Conservation (phyloP, 2,113 vertebrate species). For the Thoracochromis brauschi region DNA sequence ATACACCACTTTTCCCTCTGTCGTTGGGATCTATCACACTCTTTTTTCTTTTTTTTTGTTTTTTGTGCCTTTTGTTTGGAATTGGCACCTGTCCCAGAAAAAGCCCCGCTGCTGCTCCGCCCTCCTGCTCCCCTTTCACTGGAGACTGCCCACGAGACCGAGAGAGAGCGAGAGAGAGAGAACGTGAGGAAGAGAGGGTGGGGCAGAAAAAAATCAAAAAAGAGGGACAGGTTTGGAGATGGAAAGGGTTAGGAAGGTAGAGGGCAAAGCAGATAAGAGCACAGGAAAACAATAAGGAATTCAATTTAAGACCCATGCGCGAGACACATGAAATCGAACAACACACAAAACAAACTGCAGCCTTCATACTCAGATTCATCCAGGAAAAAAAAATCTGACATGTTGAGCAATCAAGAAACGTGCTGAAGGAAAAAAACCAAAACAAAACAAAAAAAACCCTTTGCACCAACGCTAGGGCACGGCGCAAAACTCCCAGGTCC, state of each 20-base stretch:
- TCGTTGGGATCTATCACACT: conserved; percentile 64
- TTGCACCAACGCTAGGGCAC: not conserved
- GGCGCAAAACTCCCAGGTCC: not conserved
- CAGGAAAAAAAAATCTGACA: not conserved
- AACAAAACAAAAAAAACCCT: not conserved
- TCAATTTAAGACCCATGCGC: conserved; percentile 21
- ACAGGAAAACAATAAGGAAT: conserved; percentile 26
- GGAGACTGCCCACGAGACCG: conserved; percentile 56
- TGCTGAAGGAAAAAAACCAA: not conserved
- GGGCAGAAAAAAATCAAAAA: conserved; percentile 45
- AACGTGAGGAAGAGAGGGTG: conserved; percentile 44
- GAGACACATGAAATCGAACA: not conserved
- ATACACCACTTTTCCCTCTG: conserved; percentile 41
- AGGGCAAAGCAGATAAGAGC: conserved; percentile 39
- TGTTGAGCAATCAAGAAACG: conserved; percentile 5
- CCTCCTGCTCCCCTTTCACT: conserved; percentile 75
- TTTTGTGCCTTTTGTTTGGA: conserved; percentile 86
- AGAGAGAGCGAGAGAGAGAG: conserved; percentile 28
- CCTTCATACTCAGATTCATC: conserved; percentile 29
- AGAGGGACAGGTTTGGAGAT: conserved; percentile 44
- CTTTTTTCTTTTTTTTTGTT: conserved; percentile 51
- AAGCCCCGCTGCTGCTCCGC: conserved; percentile 74
- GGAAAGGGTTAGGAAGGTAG: conserved; percentile 41
- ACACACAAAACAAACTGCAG: conserved; percentile 1
- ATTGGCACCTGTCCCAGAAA: conserved; percentile 91